A percentile compares a stretch with the other conserved stretches of the same genome.
These are phyloP conservation scores for Botia almorhae DNA, from an alignment of 2,797 vertebrate species.

Conservation along the genomic window DNA sequence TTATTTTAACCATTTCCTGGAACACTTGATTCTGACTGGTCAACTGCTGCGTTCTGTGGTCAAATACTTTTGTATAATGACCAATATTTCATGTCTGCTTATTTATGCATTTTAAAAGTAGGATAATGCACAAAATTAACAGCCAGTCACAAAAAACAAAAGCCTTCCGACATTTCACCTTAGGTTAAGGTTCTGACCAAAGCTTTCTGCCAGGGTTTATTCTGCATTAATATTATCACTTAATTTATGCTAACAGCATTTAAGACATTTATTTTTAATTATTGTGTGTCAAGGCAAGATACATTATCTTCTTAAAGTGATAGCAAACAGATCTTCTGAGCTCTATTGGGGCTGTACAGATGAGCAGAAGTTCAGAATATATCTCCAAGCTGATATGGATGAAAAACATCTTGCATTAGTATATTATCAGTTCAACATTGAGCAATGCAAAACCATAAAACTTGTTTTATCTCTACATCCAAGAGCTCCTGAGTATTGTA, in stretches of 20 bases:
- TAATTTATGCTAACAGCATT: no score
- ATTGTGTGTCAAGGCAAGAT: no score
- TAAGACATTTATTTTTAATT: no score
- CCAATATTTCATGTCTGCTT: neutral
- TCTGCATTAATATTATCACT: no score
- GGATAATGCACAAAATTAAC: neutral
- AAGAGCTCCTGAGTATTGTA: slow-evolving; percentile 3
- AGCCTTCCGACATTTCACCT: neutral
- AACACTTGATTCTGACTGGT: neutral
- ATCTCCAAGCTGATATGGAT: neutral
- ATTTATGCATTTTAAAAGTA: neutral
- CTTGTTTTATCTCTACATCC: neutral
- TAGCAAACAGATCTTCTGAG: no score
- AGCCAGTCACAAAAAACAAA: neutral
- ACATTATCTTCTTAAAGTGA: no score
- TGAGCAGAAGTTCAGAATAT: neutral
- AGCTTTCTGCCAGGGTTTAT: no score
- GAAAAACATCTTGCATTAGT: neutral
- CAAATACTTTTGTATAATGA: neutral
- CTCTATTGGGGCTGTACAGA: neutral
- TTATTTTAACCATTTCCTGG: neutral
- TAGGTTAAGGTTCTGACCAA: neutral
- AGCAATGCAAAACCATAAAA: neutral
- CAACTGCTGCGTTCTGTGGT: neutral
- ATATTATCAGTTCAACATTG: slow-evolving; percentile 6